Evolutionary conservation across 2,888 invertebrate genomes (phyloP).

Genomic region (Perdita meconis): DNA sequence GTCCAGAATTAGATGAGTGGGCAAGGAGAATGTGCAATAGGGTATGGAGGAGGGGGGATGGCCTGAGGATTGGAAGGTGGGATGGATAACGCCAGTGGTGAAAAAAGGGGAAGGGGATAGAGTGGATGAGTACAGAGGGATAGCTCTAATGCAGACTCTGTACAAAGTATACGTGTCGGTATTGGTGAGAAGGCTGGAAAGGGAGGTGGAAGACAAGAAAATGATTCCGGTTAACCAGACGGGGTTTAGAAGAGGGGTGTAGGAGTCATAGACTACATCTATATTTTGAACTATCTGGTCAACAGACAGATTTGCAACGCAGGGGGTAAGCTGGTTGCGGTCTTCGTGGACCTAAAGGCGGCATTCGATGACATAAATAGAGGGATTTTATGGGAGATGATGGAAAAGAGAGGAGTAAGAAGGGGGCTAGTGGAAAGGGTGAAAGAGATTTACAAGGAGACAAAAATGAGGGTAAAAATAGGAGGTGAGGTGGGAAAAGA

Average conservation of each 20-base stretch:
- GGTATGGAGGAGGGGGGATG: slow-evolving; percentile 5
- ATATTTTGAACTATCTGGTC: neutral
- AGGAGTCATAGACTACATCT: neutral
- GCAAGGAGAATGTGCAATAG: neutral
- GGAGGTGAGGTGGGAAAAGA: neutral
- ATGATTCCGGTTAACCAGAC: neutral
- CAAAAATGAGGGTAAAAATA: neutral
- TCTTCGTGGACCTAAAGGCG: slow-evolving; percentile 1
- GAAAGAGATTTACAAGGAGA: neutral
- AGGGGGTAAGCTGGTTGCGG: neutral
- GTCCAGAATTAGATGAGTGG: neutral
- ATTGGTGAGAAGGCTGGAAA: neutral
- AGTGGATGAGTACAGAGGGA: neutral
- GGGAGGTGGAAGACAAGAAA: neutral
- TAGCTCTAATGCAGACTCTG: neutral
- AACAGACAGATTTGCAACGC: neutral
- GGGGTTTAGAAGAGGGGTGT: neutral
- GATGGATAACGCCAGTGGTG: neutral
- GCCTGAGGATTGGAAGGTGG: neutral
- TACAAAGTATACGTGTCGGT: neutral
- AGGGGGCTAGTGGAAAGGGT: no score
- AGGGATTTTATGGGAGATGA: neutral
- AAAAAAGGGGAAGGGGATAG: neutral
- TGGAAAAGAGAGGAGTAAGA: slow-evolving; percentile 5
- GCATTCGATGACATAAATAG: neutral